Conservation (phyloP, 92 coral and sea anemone species). For the Porites lobata region DNA sequence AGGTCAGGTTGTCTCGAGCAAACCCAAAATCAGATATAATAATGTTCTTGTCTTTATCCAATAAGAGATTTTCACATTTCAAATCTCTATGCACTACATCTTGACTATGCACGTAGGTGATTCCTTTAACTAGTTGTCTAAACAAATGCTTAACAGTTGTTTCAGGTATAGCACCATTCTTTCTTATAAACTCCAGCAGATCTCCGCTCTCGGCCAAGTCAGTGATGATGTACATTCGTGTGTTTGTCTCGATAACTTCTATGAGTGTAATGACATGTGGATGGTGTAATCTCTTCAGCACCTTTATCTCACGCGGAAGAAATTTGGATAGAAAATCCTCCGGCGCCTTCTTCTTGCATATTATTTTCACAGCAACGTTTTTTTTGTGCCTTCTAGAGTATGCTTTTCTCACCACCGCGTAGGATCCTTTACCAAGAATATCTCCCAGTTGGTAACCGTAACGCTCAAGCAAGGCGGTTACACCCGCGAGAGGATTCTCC, state of each 20-base stretch:
- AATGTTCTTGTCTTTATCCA: slow-evolving; percentile 86
- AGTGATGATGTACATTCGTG: slow-evolving; percentile 97
- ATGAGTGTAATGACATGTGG: slow-evolving; percentile 84
- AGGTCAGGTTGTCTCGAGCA: slow-evolving; percentile 89
- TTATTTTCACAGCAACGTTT: slow-evolving; percentile 95
- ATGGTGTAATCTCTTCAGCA: slow-evolving; percentile 89
- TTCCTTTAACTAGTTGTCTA: slow-evolving; percentile 83
- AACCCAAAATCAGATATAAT: slow-evolving; percentile 99
- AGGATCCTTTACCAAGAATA: slow-evolving; percentile 96
- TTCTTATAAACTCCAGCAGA: slow-evolving; percentile 87
- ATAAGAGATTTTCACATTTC: slow-evolving; percentile 94
- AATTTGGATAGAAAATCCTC: slow-evolving; percentile 96
- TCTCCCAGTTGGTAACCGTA: slow-evolving; percentile 97
- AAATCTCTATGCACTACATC: slow-evolving; percentile 98
- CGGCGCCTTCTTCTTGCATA: slow-evolving; percentile 98
- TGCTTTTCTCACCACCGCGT: slow-evolving; percentile 96
- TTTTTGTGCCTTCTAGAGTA: slow-evolving; percentile 91
- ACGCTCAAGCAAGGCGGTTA: slow-evolving; percentile 90
- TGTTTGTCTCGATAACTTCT: slow-evolving; percentile 98
- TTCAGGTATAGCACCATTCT: slow-evolving; percentile 87
- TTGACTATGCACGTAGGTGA: slow-evolving; percentile 80
- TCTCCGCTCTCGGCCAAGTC: slow-evolving; percentile 95
- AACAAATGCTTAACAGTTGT: slow-evolving; percentile 71
- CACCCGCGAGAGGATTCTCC: slow-evolving; percentile 80
- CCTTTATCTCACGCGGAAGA: slow-evolving; percentile 96